phyloP scores from a whole-genome alignment of 1,140 invertebrate genomes.

The Rhizoglyphus robini region DNA sequence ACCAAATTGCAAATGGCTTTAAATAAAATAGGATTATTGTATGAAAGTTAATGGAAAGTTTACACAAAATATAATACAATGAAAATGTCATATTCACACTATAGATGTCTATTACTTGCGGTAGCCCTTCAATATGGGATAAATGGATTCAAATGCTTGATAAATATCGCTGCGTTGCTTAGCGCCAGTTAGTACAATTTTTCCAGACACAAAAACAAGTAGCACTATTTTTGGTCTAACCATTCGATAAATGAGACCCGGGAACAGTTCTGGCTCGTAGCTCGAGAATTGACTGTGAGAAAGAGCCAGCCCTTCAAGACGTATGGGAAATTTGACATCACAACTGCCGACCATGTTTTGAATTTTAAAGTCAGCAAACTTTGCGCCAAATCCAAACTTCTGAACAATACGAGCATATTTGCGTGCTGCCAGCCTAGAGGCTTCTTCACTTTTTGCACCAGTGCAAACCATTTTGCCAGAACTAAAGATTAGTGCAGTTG shows the following conservation, averaged over 20 bases:
- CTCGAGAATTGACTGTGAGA: slow-evolving; percentile 41
- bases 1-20: too few relatives aligned
- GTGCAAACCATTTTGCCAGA: slow-evolving; percentile 99
- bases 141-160: slow-evolving; percentile 99
- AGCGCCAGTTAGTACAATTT: slow-evolving; percentile 90
- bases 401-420: slow-evolving; percentile 99
- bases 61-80: background rate
- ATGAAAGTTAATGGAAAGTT: too few relatives aligned
- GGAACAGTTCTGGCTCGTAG: slow-evolving; percentile 66
- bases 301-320: slow-evolving; percentile 36
- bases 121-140: slow-evolving; percentile 97
- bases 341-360: slow-evolving; percentile 94
- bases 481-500: slow-evolving; percentile 93
- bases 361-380: slow-evolving; percentile 99
- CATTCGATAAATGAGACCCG: slow-evolving; percentile 97
- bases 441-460: slow-evolving; percentile 97
- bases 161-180: slow-evolving; percentile 97
- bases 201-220: slow-evolving; percentile 96
- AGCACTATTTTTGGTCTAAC: slow-evolving; percentile 96
- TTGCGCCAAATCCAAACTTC: slow-evolving; percentile 90
- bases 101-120: slow-evolving; percentile 65
- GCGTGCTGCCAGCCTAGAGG: slow-evolving; percentile 84
- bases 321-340: slow-evolving; percentile 40
- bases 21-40: background rate
- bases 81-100: background rate